Evolutionary conservation across 2,113 vertebrate genomes (phyloP), one percentile per base, ranked within the genome.

Genomic region (Zeus faber): DNA sequence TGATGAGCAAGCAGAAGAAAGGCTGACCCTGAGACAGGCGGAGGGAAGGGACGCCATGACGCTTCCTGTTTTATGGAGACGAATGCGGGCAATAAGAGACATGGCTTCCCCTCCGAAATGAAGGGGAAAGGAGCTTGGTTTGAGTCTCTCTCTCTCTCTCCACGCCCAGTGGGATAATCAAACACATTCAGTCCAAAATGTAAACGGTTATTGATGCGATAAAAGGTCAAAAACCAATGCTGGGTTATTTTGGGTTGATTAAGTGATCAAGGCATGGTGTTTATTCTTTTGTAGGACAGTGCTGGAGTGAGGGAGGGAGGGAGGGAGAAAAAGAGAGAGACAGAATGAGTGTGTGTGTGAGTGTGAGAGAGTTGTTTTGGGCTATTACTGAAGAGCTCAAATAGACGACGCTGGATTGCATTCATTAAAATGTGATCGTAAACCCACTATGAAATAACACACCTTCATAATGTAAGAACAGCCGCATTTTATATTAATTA

Each of bases 51-150:
- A 71, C 76, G 81, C 72, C 16, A 21, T 77, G 76, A 54, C 77
- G 70, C 78, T 77, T 82, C 76, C 57, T 73, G 79, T 77, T 87
- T 86, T 81, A 87, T 86, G 83, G 72, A 89, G 86, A 90, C 84
- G 86, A 90, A 89, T 86, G 75, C 67, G 58, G 67, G 74, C 83
- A 87, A 88, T 87, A 86, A 86, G 77, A 74, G 53, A 67, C 53
- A 70, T 79, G 74, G 17, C 52, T 59, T 74, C 62, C 49, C 40
- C 56, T 70, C 58, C 62, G 63, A 77, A 82, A 79, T 54, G 62
- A 54, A n/a, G n/a, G n/a, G 68, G 66, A 63, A 79, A 77, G 78
- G 56, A 17, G 67, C 39, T 54, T 55, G 39, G 70, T 70, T 75
- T 48, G 48, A 67, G 50, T 44, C 40, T 33, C 37, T 63, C 48